Evolutionary conservation across 2,888 invertebrate species (phyloP), one percentile per base, ranked within the genome.

Genomic region (Polia nebulosa): DNA sequence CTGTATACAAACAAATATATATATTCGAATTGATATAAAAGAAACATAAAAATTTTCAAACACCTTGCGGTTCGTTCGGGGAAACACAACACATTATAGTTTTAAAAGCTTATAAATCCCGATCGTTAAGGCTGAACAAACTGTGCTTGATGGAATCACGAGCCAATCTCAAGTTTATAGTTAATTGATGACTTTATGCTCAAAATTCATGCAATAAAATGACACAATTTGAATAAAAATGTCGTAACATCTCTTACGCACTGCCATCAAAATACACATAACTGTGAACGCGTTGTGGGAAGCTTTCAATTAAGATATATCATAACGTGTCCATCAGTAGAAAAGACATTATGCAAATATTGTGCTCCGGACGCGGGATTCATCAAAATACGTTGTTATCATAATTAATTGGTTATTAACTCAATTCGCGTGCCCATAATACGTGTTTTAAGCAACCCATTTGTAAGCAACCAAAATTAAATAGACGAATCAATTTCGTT

Each of bases 361-460:
- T 65, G 60, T 47, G 45, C 67, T 57, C 61, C 32, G 62, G 70
- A 67, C 62, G 71, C 76, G 66, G 70, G 76, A 78, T 77, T 80
- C 72, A 78, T 74, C 72, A 83, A 81, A 83, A 84, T 84, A 82
- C 75, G 80, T 78, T 81, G 79, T 88, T 85, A 85, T 72, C 72
- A 83, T 87, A 89, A 89, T 89, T 87, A 88, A 89, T 88, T 83
- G 85, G 84, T 83, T 80, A 82, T 81, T 81, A 77, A 83, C 80
- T 83, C 80, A 64, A 70, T 78, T 66, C 67, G 77, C 44, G 63
- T 59, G 64, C 55, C 76, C 56, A 79, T 74, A 66, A 76, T 72
- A 78, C 61, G 74, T 75, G 70, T 77, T 82, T 75, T 84, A 83
- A 86, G 83, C 56, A 76, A 78, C 29, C 62, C 68, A 82, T 86